Conservation (phyloP, 1,140 invertebrate genomes). For the Cydia splendana region DNA sequence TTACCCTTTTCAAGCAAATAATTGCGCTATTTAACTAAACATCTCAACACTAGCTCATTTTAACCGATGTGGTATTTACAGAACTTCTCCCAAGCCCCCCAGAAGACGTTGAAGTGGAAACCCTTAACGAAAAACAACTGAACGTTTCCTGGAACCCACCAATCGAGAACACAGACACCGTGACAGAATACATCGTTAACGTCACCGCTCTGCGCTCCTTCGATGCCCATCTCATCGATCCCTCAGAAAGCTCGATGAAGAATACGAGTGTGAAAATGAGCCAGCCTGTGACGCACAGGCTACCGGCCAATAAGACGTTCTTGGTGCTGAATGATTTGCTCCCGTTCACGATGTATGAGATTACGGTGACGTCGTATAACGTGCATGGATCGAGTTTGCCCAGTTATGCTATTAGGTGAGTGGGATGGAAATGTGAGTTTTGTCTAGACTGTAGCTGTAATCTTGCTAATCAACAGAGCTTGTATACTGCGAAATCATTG, state of each 20-base stretch:
- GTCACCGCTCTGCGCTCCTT: conserved; percentile 85
- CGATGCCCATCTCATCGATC: conserved; percentile 80
- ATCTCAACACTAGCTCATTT: background rate
- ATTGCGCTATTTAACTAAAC: too few relatives aligned
- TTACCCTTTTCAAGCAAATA: too few relatives aligned
- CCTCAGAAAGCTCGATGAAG: conserved; percentile 69
- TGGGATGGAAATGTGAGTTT: conserved; percentile 22
- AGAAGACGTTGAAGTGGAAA: conserved; percentile 84
- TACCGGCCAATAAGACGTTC: conserved; percentile 80
- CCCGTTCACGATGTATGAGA: conserved; percentile 91
- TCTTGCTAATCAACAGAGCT: too few relatives aligned
- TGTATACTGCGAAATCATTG: too few relatives aligned
- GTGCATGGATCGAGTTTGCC: conserved; percentile 87
- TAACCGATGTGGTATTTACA: conserved; percentile 59
- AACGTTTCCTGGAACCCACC: conserved; percentile 86
- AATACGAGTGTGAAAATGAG: conserved; percentile 49
- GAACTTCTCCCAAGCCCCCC: conserved; percentile 88
- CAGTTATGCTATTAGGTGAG: conserved; percentile 82
- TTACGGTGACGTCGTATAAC: conserved; percentile 86
- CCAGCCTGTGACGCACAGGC: conserved; percentile 69
- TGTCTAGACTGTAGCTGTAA: background rate
- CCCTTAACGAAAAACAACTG: conserved; percentile 84
- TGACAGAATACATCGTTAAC: conserved; percentile 86
- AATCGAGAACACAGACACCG: conserved; percentile 81
- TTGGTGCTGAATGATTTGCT: conserved; percentile 82